These are phyloP conservation scores for Bombus turneri DNA, from an alignment of 1,140 invertebrate species.

Conservation along the genomic window DNA sequence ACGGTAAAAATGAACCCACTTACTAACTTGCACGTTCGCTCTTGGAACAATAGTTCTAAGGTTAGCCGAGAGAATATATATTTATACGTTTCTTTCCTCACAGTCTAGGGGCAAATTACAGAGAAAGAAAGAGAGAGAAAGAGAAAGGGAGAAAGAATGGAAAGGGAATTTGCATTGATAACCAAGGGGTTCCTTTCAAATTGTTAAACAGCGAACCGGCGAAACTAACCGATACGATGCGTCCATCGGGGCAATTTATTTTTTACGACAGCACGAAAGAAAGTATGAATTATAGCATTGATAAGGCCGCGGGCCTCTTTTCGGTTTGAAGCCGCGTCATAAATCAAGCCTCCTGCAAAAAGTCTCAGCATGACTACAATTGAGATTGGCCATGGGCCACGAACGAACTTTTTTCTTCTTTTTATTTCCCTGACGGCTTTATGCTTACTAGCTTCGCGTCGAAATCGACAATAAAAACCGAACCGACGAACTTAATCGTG, in stretches of 20 bases:
- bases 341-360: conserved; percentile 33
- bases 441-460: not conserved
- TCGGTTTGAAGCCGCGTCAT: conserved; percentile 10
- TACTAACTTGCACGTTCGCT: not conserved
- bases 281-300: conserved; percentile 32
- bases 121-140: not conserved
- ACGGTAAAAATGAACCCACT: conserved; percentile 7
- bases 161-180: not conserved
- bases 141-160: not conserved
- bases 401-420: conserved; percentile 14
- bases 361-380: conserved; percentile 10
- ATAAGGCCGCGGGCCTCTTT: conserved; percentile 12
- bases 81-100: not conserved
- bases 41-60: not conserved
- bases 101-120: not conserved
- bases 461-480: conserved; percentile 15
- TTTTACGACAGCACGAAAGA: conserved; percentile 41
- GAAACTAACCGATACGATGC: too few relatives aligned
- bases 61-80: not conserved
- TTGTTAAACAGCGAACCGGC: too few relatives aligned
- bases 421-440: conserved; percentile 15
- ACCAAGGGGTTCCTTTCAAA: not conserved
- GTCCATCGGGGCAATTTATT: conserved; percentile 25
- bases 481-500: not conserved
- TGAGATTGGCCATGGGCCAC: conserved; percentile 32